These are phyloP conservation scores for Xylocampa areola DNA, from an alignment of 2,888 invertebrate species.

Conservation along the genomic window DNA sequence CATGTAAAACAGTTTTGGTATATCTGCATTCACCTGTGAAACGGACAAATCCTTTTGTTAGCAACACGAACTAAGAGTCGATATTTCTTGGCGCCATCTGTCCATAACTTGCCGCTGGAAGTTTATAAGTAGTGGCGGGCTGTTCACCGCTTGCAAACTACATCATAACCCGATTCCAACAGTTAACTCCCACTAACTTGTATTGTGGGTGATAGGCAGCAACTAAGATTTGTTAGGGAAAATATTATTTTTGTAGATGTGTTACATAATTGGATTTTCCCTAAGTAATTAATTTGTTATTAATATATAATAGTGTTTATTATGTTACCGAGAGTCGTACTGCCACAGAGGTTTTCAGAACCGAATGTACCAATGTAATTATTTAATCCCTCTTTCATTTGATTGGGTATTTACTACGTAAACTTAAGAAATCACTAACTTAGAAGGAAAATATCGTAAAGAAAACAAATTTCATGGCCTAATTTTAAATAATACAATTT, in stretches of 20 bases:
- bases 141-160: constrained; percentile 32
- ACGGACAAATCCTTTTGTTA: background rate
- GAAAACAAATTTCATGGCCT: too few species aligned
- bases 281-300: constrained; percentile 9
- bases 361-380: too few species aligned
- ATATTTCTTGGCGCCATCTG: constrained; percentile 23
- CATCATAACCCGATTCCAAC: constrained; percentile 47
- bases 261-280: constrained; percentile 8
- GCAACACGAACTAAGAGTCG: constrained; percentile 6
- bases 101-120: constrained; percentile 27
- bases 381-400: too few species aligned
- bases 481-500: too few species aligned
- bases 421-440: too few species aligned
- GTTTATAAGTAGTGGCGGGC: constrained; percentile 30
- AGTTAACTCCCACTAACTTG: constrained; percentile 32
- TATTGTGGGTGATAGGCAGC: constrained; percentile 9
- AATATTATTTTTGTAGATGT: background rate
- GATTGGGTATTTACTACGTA: too few species aligned
- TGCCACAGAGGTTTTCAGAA: too few species aligned
- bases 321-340: too few species aligned
- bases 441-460: too few species aligned
- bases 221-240: constrained; percentile 11
- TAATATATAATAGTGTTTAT: too few species aligned
- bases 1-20: too few species aligned
- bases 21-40: background rate